phyloP scores from a whole-genome alignment of 2,113 vertebrate species.

The Centropus bengalensis region DNA sequence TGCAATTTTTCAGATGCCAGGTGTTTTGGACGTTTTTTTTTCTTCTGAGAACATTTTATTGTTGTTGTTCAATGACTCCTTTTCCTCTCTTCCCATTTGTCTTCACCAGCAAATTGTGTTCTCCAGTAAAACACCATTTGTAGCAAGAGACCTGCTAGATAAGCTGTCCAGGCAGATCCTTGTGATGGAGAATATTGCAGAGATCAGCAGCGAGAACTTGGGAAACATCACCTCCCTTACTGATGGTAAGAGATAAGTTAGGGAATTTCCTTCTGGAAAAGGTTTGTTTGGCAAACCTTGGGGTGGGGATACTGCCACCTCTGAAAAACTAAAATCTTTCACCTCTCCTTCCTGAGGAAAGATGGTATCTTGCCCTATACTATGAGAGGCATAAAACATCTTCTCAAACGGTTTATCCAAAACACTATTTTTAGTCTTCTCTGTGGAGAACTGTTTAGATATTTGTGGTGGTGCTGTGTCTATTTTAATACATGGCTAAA shows the following conservation, averaged over 20 bases:
- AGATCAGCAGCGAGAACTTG: constrained; percentile 86
- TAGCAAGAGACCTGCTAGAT: constrained; percentile 82
- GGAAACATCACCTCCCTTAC: constrained; percentile 82
- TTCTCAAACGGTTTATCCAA: not conserved
- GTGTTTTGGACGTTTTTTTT: not conserved
- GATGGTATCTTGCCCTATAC: not conserved
- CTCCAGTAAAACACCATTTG: constrained; percentile 80
- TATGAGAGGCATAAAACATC: not conserved
- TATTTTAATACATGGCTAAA: not conserved
- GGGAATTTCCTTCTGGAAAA: not conserved
- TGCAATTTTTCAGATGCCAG: not conserved
- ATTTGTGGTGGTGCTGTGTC: not conserved
- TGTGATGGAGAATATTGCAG: constrained; percentile 85
- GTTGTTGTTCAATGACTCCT: not conserved
- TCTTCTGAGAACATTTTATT: not conserved
- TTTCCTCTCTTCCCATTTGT: not conserved
- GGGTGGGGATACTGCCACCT: not conserved
- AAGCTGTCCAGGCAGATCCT: constrained; percentile 86
- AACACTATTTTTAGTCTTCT: not conserved
- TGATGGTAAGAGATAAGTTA: constrained; percentile 80
- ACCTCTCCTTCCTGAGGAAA: not conserved
- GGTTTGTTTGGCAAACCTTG: not conserved
- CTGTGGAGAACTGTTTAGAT: not conserved
- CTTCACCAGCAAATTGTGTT: constrained; percentile 84
- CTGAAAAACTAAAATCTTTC: not conserved